Percentiles rank a stretch among this genome's conserved stretches.
Evolutionary conservation across 2,797 vertebrate species (phyloP).

Genomic region (Rhinophrynus dorsalis): DNA sequence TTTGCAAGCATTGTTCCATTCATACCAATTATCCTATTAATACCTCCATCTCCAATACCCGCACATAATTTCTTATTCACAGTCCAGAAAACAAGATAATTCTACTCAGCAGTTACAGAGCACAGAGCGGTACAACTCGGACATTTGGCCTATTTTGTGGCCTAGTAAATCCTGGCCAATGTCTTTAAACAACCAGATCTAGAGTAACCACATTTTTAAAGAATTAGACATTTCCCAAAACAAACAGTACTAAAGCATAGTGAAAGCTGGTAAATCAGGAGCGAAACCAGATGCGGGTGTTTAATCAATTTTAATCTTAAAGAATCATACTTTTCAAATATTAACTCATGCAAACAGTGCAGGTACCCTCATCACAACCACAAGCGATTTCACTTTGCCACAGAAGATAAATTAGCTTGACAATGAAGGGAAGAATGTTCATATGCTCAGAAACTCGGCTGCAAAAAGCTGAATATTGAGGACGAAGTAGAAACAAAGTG

Average conservation of each 20-base stretch:
- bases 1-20: no score
- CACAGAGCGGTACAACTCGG: no score
- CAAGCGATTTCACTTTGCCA: conserved; percentile 59
- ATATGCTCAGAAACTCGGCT: conserved; percentile 58
- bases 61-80: no score
- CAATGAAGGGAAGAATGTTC: conserved; percentile 69
- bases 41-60: no score
- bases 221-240: neutral
- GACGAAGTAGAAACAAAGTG: conserved; percentile 62
- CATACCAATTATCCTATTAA: no score
- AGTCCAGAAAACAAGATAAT: no score
- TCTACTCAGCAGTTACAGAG: no score
- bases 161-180: no score
- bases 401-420: conserved; percentile 74
- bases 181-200: neutral
- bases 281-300: conserved; percentile 57
- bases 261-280: conserved; percentile 62
- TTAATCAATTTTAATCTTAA: conserved; percentile 79
- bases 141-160: no score
- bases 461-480: conserved; percentile 10
- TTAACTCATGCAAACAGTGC: conserved; percentile 84
- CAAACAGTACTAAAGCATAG: conserved; percentile 22
- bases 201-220: neutral
- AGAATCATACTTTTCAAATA: conserved; percentile 66
- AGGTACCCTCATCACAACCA: conserved; percentile 63